Evolutionary conservation across 2,888 invertebrate species (phyloP).

Genomic region (Sphaerophoria rueppellii): DNA sequence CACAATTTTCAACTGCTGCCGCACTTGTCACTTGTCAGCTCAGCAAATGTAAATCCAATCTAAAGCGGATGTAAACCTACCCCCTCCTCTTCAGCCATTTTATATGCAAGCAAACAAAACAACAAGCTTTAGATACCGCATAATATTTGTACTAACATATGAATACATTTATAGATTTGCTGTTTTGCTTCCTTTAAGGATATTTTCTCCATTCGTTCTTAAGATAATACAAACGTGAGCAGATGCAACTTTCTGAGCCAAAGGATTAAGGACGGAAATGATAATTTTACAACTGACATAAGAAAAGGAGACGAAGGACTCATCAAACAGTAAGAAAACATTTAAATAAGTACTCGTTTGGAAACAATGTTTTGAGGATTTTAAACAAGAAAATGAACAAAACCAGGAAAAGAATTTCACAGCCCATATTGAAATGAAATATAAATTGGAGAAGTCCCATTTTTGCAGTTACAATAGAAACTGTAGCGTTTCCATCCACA

Average conservation of each 20-base stretch:
- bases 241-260: constrained; percentile 45
- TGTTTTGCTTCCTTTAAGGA: constrained; percentile 8
- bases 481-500: no score
- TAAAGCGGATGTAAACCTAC: constrained; percentile 62
- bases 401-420: neutral
- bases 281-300: constrained; percentile 2
- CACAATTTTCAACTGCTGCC: constrained; percentile 71
- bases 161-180: neutral
- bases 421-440: neutral
- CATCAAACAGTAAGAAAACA: constrained; percentile 69
- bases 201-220: constrained; percentile 15
- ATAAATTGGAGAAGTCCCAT: no score
- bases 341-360: constrained; percentile 44
- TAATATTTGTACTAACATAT: constrained; percentile 28
- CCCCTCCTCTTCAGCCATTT: constrained; percentile 4
- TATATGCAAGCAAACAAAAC: neutral
- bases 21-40: constrained; percentile 74
- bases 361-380: neutral
- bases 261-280: constrained; percentile 37
- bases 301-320: constrained; percentile 25
- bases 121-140: constrained; percentile 15
- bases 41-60: constrained; percentile 74
- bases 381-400: neutral
- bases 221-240: constrained; percentile 24
- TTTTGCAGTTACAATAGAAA: no score